Base-by-base conservation (phyloP, 2,113 vertebrate genomes). In the Cryptotis parvus region DNA sequence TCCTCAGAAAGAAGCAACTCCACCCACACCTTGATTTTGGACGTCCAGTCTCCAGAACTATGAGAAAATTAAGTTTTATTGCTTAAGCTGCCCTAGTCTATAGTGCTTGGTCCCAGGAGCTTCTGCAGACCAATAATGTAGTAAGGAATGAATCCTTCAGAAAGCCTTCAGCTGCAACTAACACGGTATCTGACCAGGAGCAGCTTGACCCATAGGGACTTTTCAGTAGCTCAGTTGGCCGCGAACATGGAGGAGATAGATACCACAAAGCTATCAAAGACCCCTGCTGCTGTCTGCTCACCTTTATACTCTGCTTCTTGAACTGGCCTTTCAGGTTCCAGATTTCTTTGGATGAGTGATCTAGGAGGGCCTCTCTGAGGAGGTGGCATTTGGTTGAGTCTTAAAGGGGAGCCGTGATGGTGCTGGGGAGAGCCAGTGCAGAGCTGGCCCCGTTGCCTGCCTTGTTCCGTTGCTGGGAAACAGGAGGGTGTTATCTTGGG, bases 281-380 rank as follows among this genome's bases (percentile, higher is more conserved):
- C 26, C 24, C 4, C n/a, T n/a, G n/a, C n/a, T n/a, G n/a, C n/a
- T n/a, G n/a, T n/a, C n/a, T 33, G 41, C 37, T 15, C 7, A 49
- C 0, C 9, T 45, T 7, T 70, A 22, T 1, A 11, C 37, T 35
- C 26, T 10, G 1, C 12, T 20, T 93, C 58, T 39, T 35, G 18
- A 69, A 24, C 9, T 82, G 41, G 31, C 14, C 35, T 45, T 78
- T 75, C 20, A 68, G 24, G 79, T 39, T 75, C 80, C 10, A 31
- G 70, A 12, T 20, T 27, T 16, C 49, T 66, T 27, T 72, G 41
- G 61, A 31, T n/a, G n/a, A 37, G 12, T 69, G 3, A 7, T 20
- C 69, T 87, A 27, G 68, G 24, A 92, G 15, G 61, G 22, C 35
- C 27, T 87, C 37, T 49, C 74, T 49, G 31, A 72, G 52, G 49